A percentile compares a stretch with the other conserved stretches of the same genome.
phyloP scores from a whole-genome alignment of 2,113 vertebrate genomes.

The Ciconia maguari region DNA sequence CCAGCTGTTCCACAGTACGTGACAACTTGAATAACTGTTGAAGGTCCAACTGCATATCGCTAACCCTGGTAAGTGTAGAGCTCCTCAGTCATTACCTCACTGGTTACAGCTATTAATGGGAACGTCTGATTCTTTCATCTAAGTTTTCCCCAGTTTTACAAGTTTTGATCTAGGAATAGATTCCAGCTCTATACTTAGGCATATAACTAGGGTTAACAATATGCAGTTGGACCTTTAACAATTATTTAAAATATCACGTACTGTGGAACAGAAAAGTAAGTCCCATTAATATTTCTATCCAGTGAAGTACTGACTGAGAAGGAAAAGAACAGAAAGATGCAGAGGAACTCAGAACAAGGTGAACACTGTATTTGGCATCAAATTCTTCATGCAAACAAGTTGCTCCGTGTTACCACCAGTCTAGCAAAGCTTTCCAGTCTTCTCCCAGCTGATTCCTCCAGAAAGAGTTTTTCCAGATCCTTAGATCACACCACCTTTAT shows the following conservation, averaged over 20 bases:
- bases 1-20: not conserved
- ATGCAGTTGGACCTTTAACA: not conserved
- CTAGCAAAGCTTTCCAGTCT: not conserved
- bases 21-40: not conserved
- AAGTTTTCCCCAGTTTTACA: not conserved
- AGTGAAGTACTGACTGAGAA: not conserved
- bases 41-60: not conserved
- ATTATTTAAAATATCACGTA: not conserved
- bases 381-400: not conserved
- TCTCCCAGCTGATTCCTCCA: not conserved
- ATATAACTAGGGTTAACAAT: not conserved
- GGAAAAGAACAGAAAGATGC: not conserved
- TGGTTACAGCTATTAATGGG: not conserved
- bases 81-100: not conserved
- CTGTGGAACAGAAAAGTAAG: not conserved
- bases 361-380: not conserved
- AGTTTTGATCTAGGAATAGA: not conserved
- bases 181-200: not conserved
- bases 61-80: not conserved
- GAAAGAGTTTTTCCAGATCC: not conserved
- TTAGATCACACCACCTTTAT: not conserved
- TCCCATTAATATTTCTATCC: not conserved
- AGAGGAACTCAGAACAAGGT: not conserved
- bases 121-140: not conserved
- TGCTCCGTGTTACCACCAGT: not conserved